Percentiles rank a stretch among this genome's conserved stretches.
Conservation (phyloP, 2,888 invertebrate genomes). For the Helleia helle region DNA sequence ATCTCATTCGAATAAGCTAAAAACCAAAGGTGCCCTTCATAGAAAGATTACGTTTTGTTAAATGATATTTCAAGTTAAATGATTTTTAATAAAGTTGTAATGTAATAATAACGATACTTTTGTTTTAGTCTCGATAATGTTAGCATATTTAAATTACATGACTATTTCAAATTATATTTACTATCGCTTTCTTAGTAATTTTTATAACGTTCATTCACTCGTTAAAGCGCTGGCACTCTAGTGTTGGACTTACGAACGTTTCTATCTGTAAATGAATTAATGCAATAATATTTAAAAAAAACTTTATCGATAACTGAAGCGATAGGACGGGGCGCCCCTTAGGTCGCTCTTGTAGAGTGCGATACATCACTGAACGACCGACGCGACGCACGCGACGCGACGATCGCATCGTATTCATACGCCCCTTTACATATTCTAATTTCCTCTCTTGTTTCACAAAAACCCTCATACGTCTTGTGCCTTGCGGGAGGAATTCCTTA, state of each 20-base stretch:
- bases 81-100: slow-evolving; percentile 67
- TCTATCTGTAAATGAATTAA: slow-evolving; percentile 51
- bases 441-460: slow-evolving; percentile 26
- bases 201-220: slow-evolving; percentile 69
- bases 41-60: slow-evolving; percentile 74
- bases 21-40: slow-evolving; percentile 91
- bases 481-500: slow-evolving; percentile 38
- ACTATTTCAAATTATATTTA: slow-evolving; percentile 74
- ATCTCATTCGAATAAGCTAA: slow-evolving; percentile 80
- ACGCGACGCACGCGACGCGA: slow-evolving; percentile 18
- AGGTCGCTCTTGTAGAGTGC: slow-evolving; percentile 38
- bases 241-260: slow-evolving; percentile 66
- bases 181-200: slow-evolving; percentile 67
- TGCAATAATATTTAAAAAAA: slow-evolving; percentile 36
- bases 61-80: slow-evolving; percentile 71
- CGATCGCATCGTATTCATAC: slow-evolving; percentile 32
- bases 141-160: slow-evolving; percentile 67
- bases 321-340: slow-evolving; percentile 34
- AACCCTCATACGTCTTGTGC: slow-evolving; percentile 62
- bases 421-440: slow-evolving; percentile 13
- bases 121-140: slow-evolving; percentile 69
- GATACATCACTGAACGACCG: slow-evolving; percentile 37
- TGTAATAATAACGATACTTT: slow-evolving; percentile 64
- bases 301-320: slow-evolving; percentile 23
- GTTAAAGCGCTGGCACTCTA: slow-evolving; percentile 72